Base-by-base conservation (phyloP, 1,140 invertebrate species). In the Battus philenor region DNA sequence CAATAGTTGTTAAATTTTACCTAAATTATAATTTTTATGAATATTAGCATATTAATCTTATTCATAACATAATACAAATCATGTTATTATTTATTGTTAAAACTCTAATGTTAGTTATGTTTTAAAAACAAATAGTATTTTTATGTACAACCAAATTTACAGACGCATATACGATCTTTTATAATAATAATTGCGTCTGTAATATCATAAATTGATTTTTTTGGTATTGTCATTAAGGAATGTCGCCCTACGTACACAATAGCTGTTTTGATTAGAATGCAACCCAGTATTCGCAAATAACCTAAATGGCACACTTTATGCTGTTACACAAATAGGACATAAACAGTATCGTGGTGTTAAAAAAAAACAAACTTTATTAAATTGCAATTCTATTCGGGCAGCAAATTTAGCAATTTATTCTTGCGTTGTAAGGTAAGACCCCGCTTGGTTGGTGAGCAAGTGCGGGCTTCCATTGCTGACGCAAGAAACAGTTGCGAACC, bases 401-500 rank as follows among this genome's bases (percentile, higher is more conserved):
- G 33, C 50, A 57, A 75, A 62, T 81, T 69, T 73, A 59, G 77
- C 76, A 84, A 80, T 61, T 58, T 54, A 51, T 47, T 76, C 53
- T 79, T 80, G 68, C 72, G 67, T 56, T 60, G 61, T 29, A 43
- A 39, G 46, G 31, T 47, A 41, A 39, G 44, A 52, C 30, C 55
- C 39, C 43, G 33, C 53, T 48, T 47, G 55, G 51, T 56, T 62
- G 53, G 45, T 4, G 27, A 20, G 27, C 27, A 30, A 30, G 54
- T 51, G 24, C 36, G 38, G 33, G 48, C 64, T 54, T 47, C 46
- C 44, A 44, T 47, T 50, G 62, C 66, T 84, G 75, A 73, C 74
- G 80, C 72, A 84, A 81, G 65, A 56, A 59, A 49, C 78, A 84
- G 78, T 84, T 68, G 53, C 67, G 58, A 54, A 48, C 65, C 44